Evolutionary conservation across 1,140 invertebrate genomes (phyloP).

Genomic region (Drosophila rhopaloa): DNA sequence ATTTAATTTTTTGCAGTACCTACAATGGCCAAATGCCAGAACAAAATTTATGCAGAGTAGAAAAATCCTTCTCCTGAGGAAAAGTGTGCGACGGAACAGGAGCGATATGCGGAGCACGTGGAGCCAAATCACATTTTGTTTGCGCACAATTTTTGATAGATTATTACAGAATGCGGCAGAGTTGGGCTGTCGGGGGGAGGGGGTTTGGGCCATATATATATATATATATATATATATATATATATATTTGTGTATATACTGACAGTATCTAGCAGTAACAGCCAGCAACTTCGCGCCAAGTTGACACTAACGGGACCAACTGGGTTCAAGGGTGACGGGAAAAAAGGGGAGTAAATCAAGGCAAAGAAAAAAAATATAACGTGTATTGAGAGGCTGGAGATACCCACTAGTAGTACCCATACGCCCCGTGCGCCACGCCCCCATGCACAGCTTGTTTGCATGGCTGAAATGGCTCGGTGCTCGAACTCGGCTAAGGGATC

Average conservation of each 20-base stretch:
- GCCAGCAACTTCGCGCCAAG: conserved; percentile 61
- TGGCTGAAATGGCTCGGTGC: conserved; percentile 23
- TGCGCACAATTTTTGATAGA: conserved; percentile 80
- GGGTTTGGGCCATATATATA: background rate
- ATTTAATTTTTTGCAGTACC: conserved; percentile 1
- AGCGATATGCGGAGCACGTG: conserved; percentile 38
- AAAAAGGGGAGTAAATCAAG: conserved; percentile 37
- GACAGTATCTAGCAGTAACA: conserved; percentile 76
- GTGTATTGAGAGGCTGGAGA: conserved; percentile 29
- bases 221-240: background rate
- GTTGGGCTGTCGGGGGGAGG: background rate
- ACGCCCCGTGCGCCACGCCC: background rate
- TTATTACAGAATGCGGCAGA: conserved; percentile 75
- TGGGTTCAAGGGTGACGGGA: background rate
- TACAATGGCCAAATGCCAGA: conserved; percentile 69
- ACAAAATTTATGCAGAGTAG: conserved; percentile 66
- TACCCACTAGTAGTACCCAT: background rate
- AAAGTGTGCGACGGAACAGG: conserved; percentile 1
- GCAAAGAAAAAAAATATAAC: conserved; percentile 9
- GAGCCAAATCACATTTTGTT: conserved; percentile 79
- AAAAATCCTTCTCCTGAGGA: conserved; percentile 11
- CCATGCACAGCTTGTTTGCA: conserved; percentile 34
- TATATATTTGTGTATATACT: conserved; percentile 28
- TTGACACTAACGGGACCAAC: conserved; percentile 54
- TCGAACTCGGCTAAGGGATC: conserved; percentile 26